Conservation (phyloP, 2,888 invertebrate species). For the Clepsis dumicolana region DNA sequence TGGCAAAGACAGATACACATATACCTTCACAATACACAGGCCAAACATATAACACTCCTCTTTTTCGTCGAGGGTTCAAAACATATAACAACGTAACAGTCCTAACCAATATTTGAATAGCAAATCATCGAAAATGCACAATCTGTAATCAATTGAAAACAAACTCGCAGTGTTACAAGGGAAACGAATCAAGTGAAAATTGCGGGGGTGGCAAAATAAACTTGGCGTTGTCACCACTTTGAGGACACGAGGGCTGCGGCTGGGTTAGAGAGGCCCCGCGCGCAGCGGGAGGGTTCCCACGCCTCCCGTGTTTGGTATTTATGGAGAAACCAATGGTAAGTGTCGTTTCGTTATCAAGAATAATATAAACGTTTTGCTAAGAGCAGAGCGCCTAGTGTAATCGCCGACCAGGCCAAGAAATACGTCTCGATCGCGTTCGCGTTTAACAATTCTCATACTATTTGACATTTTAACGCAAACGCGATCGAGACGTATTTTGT, state of each 20-base stretch:
- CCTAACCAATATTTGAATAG: constrained; percentile 3
- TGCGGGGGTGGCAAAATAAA: constrained; percentile 36
- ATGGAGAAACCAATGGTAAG: constrained; percentile 18
- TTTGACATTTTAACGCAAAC: too few relatives aligned
- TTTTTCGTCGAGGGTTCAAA: too few relatives aligned
- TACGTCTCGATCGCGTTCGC: too few relatives aligned
- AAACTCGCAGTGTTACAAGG: constrained; percentile 35
- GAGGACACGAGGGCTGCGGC: background rate
- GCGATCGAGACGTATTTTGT: too few relatives aligned
- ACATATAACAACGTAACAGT: background rate
- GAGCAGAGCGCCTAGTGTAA: too few relatives aligned
- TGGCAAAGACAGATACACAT: too few relatives aligned
- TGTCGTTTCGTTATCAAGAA: background rate
- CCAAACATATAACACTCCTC: too few relatives aligned
- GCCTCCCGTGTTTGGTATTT: constrained; percentile 22
- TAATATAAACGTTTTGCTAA: background rate
- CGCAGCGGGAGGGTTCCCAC: constrained; percentile 40
- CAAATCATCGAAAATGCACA: constrained; percentile 37
- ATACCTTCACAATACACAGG: too few relatives aligned
- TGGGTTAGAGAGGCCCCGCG: constrained; percentile 10
- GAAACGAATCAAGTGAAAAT: constrained; percentile 43
- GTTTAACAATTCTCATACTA: too few relatives aligned
- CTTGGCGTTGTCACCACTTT: constrained; percentile 24
- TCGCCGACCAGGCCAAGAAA: too few relatives aligned
- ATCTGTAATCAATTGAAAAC: constrained; percentile 43